Conservation (phyloP, 2,113 vertebrate genomes). For the Carollia perspicillata region DNA sequence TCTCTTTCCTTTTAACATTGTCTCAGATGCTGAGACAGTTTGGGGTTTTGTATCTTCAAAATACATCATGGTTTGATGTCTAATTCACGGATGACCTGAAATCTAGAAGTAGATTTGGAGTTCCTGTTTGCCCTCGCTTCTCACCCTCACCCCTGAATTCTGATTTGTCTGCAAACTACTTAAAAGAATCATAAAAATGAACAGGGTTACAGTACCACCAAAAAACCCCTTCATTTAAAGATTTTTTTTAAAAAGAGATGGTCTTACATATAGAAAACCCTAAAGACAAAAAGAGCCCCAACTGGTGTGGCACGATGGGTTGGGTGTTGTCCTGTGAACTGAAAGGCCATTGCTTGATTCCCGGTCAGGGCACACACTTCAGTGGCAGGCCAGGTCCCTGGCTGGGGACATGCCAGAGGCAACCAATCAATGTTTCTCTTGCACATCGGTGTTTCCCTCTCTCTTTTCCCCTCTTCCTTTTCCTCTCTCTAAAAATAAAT, state of each 20-base stretch:
- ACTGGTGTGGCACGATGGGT: no score
- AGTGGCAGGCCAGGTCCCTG: no score
- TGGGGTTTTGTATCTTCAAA: neutral
- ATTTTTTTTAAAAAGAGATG: neutral
- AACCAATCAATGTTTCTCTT: no score
- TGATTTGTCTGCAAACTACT: neutral
- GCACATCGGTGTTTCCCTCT: no score
- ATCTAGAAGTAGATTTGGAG: neutral
- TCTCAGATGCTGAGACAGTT: neutral
- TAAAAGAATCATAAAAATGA: neutral
- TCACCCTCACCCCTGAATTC: neutral
- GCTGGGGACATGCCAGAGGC: no score
- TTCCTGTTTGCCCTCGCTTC: neutral
- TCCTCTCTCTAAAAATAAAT: no score
- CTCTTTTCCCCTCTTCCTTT: no score
- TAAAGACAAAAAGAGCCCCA: neutral
- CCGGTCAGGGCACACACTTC: no score
- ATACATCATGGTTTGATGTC: neutral
- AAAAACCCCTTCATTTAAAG: neutral
- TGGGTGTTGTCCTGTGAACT: no score
- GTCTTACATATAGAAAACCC: neutral
- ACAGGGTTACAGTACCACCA: neutral
- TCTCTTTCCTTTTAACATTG: neutral
- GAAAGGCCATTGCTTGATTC: no score
- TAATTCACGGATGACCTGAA: neutral